phyloP scores from a whole-genome alignment of 2,797 vertebrate species.

The Poeciliopsis gracilis region DNA sequence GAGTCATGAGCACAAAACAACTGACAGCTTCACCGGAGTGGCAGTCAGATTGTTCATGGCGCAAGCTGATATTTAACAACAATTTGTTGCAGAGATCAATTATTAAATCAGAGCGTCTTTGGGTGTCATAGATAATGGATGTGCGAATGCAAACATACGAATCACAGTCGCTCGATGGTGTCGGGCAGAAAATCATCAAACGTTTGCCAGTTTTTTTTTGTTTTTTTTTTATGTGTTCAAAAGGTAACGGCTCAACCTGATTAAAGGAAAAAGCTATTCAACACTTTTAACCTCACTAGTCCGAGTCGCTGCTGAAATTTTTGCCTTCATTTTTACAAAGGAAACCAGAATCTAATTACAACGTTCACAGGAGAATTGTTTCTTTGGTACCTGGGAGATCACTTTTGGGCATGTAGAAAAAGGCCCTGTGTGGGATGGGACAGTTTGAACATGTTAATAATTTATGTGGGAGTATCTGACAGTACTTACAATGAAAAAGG shows the following conservation, averaged over 20 bases:
- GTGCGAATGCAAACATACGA: not conserved
- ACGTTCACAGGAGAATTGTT: not conserved
- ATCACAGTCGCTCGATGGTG: not conserved
- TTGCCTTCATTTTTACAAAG: conserved; percentile 8
- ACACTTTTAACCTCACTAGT: not conserved
- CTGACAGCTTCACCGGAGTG: not conserved
- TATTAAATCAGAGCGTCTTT: not conserved
- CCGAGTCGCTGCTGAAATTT: not conserved
- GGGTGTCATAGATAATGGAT: not conserved
- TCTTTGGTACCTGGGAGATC: conserved; percentile 24
- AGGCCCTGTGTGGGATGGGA: conserved; percentile 28
- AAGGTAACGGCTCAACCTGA: conserved; percentile 13
- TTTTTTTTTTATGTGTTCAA: conserved; percentile 2
- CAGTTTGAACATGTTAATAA: conserved; percentile 20
- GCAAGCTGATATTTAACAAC: not conserved
- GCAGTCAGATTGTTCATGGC: not conserved
- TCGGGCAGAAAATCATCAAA: conserved; percentile 16
- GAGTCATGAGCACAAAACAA: not conserved
- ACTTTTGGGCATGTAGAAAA: conserved; percentile 5
- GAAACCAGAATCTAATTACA: conserved; percentile 10
- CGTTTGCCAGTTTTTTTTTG: conserved; percentile 13
- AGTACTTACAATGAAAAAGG: conserved; percentile 26
- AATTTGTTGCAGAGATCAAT: not conserved
- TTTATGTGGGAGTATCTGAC: conserved; percentile 33
- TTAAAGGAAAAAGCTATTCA: conserved; percentile 19